Conservation (phyloP, 2,113 vertebrate species). For the Gambusia holbrooki region DNA sequence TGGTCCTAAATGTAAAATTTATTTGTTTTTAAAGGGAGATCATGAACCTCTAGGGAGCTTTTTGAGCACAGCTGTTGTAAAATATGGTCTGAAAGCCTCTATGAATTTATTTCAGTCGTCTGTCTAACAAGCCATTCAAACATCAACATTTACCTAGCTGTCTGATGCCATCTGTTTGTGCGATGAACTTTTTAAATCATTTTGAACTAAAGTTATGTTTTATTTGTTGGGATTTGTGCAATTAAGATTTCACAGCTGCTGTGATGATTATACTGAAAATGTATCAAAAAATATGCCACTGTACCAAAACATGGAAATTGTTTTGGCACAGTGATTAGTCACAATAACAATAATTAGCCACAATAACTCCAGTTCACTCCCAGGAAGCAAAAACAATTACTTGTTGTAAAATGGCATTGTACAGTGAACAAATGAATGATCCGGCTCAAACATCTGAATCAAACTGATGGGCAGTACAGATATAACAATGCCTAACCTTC, state of each 20-base stretch:
- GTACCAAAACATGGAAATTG: not conserved
- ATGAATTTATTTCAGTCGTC: slow-evolving; percentile 7
- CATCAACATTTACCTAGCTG: slow-evolving; percentile 12
- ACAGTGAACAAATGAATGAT: not conserved
- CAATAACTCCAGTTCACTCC: not conserved
- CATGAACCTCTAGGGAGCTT: slow-evolving; percentile 9
- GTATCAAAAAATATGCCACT: not conserved
- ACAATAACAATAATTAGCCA: not conserved
- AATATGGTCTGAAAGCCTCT: not conserved
- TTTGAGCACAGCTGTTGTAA: slow-evolving; percentile 39
- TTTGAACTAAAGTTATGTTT: not conserved
- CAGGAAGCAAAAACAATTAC: not conserved
- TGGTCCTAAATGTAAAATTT: not conserved
- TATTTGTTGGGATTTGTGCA: slow-evolving; percentile 4
- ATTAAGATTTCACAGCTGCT: slow-evolving; percentile 1
- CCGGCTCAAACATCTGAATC: not conserved
- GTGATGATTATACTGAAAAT: not conserved
- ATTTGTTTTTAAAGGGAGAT: slow-evolving; percentile 19
- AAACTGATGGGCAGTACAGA: not conserved
- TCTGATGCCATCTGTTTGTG: slow-evolving; percentile 27
- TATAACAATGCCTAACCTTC: not conserved
- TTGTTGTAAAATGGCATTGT: not conserved
- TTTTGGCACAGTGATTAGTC: not conserved
- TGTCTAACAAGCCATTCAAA: slow-evolving; percentile 19
- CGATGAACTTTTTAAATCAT: slow-evolving; percentile 20